Evolutionary conservation across 2,797 vertebrate genomes (phyloP).

Genomic region (Thalassophryne amazonica): DNA sequence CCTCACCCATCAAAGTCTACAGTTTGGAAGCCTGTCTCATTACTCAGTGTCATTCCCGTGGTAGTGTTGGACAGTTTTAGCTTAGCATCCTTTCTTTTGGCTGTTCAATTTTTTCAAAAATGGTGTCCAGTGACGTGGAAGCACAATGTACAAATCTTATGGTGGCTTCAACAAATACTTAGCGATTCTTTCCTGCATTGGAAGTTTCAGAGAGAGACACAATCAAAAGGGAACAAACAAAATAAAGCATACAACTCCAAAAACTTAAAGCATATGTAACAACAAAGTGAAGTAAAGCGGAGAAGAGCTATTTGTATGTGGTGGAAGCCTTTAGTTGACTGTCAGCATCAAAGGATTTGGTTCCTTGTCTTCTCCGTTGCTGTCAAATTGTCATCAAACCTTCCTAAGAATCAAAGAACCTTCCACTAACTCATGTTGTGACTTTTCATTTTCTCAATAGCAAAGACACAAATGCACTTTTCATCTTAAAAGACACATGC

Average conservation of each 20-base stretch:
- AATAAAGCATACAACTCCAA: too few relatives aligned
- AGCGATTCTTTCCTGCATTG: too few relatives aligned
- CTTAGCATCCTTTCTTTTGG: too few relatives aligned
- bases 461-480: slow-evolving; percentile 36
- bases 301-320: slow-evolving; percentile 48
- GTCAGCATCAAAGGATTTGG: slow-evolving; percentile 65
- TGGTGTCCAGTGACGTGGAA: background rate
- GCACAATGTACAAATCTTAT: slow-evolving; percentile 8
- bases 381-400: slow-evolving; percentile 67
- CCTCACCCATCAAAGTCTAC: slow-evolving; percentile 36
- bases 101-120: too few relatives aligned
- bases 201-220: too few relatives aligned
- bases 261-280: too few relatives aligned
- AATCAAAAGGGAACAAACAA: too few relatives aligned
- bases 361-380: slow-evolving; percentile 53
- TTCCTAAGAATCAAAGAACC: slow-evolving; percentile 62
- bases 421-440: slow-evolving; percentile 35
- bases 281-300: too few relatives aligned
- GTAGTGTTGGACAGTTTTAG: slow-evolving; percentile 10
- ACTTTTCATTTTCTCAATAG: slow-evolving; percentile 44
- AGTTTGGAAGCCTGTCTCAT: slow-evolving; percentile 42
- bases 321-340: slow-evolving; percentile 61
- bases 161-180: slow-evolving; percentile 10
- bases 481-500: slow-evolving; percentile 49
- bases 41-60: slow-evolving; percentile 24